Evolutionary conservation across 2,888 invertebrate genomes (phyloP), one percentile per base, ranked within the genome.

Genomic region (Coleophora flavipennella): DNA sequence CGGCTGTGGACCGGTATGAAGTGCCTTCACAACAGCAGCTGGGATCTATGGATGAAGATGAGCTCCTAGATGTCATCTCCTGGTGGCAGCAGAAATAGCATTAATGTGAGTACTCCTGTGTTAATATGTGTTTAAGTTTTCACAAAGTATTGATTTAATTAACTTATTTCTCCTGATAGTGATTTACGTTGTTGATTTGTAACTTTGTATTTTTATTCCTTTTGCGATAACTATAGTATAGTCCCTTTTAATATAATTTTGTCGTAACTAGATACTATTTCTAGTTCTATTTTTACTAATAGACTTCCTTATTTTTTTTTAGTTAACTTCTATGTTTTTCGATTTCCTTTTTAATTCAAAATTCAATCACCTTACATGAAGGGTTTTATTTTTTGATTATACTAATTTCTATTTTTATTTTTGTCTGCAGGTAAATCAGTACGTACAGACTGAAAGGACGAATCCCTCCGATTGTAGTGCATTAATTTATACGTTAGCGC

Each of bases 11-110:
- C 51, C 67, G 80, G 40, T 78, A 83, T 50, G 80, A 83, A 48
- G 69, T 66, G 46, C 64, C 76, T 4, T 61, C 75, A 36, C 84
- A 86, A 45, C 86, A 87, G 35, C 81, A 87, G 49, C 81, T 88
- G 44, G 92, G 92, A 43, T 90, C 93, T 6, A 92, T 93, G 86
- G 94, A 94, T 62, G 95, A 94, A 67, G 95, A 95, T 53, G 95
- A 95, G 60, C 88, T 96, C 7, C 86, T 96, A 28, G 95, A 96
- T 59, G 92, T 91, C 50, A 93, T 94, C 55, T 91, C 91, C 36
- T 92, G 91, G 87, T 94, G 93, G 93, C 93, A 93, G 63, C 91
- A 93, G 64, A 88, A 88, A 83, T 86, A 85, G 63, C 56, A 53
- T 53, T 55, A 53, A 55, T 50, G 79, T 79, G 67, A 76, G 78